These are phyloP conservation scores for Agonopterix heracliana DNA, from an alignment of 2,888 invertebrate genomes.

Conservation along the genomic window DNA sequence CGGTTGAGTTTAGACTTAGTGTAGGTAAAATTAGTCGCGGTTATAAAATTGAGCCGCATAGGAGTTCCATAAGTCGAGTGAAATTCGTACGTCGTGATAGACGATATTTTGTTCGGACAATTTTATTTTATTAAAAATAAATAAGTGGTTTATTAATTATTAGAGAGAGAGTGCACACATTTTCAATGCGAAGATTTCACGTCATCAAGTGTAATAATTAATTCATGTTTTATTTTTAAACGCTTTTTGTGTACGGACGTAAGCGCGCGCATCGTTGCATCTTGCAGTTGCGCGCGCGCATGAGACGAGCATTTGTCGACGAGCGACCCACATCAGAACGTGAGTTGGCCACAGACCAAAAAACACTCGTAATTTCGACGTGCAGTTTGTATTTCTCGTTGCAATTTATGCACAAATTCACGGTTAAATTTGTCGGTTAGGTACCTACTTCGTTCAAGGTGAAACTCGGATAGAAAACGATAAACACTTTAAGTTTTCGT, in stretches of 20 bases:
- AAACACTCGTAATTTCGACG: constrained; percentile 38
- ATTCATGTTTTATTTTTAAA: neutral
- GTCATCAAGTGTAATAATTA: too few species aligned
- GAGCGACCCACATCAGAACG: constrained; percentile 39
- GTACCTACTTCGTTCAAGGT: neutral
- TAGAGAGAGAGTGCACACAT: too few species aligned
- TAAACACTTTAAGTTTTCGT: too few species aligned
- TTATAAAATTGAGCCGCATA: constrained; percentile 9
- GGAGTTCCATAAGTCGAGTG: neutral
- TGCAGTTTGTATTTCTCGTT: constrained; percentile 8
- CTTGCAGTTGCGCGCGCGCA: neutral
- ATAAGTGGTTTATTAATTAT: too few species aligned
- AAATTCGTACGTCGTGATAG: neutral
- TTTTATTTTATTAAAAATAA: neutral
- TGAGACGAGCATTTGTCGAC: constrained; percentile 6
- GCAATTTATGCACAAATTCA: constrained; percentile 14
- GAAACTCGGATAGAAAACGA: neutral
- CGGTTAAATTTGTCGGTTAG: constrained; percentile 10
- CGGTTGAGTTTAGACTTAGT: constrained; percentile 32
- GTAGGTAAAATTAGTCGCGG: constrained; percentile 16
- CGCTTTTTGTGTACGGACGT: neutral
- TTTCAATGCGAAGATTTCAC: too few species aligned
- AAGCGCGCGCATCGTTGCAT: neutral
- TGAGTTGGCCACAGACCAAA: constrained; percentile 61
- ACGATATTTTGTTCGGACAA: neutral